phyloP scores from a whole-genome alignment of 2,113 vertebrate species.

The Axis porcinus region DNA sequence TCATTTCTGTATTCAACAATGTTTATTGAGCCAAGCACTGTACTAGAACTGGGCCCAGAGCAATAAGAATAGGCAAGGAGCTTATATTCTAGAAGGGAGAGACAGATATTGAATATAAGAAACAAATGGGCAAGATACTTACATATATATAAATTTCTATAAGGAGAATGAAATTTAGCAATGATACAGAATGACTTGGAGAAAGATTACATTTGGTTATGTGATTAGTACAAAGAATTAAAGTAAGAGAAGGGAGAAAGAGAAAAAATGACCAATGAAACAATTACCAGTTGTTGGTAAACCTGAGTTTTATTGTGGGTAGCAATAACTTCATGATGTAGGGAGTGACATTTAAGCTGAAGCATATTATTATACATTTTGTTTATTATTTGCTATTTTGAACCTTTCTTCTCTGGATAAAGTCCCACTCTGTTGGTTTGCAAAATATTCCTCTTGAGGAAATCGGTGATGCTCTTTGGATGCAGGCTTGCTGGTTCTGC shows the following conservation, averaged over 20 bases:
- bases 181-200: background rate
- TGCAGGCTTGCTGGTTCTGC: background rate
- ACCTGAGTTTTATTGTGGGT: background rate
- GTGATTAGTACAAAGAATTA: background rate
- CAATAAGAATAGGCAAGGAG: background rate
- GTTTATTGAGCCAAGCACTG: background rate
- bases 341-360: background rate
- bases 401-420: background rate
- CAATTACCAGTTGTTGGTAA: background rate
- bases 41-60: background rate
- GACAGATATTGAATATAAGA: background rate
- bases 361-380: background rate
- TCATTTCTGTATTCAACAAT: background rate
- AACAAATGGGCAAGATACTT: background rate
- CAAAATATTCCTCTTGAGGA: background rate
- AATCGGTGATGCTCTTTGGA: background rate
- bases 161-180: background rate
- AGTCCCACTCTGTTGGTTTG: background rate
- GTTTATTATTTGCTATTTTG: background rate
- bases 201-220: background rate
- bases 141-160: background rate
- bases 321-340: background rate
- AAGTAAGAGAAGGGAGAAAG: background rate
- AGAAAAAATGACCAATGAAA: background rate
- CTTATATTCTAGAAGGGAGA: background rate